Base-by-base conservation (phyloP, 2,797 vertebrate species). In the Allobates femoralis region DNA sequence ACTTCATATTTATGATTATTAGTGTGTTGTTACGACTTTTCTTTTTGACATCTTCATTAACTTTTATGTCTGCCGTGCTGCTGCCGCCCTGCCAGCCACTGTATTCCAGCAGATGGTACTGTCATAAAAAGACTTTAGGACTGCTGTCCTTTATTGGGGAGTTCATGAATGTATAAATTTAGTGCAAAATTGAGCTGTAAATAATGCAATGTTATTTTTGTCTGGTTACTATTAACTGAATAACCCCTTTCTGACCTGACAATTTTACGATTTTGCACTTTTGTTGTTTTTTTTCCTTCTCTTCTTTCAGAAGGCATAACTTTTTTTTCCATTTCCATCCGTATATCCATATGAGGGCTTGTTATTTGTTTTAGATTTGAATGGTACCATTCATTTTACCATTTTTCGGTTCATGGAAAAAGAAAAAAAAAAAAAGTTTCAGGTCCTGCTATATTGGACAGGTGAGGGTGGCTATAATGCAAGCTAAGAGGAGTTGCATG, bases 1-100 rank as follows among this genome's bases (percentile, higher is more conserved):
- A 71, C 88, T 78, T 12, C 46, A 0, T 90, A 85, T 89, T 93
- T 89, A 75, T 83, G 78, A 64, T 78, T 76, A 0, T 71, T 85
- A 89, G 88, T 81, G 67, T 64, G 23, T 71, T 21, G 41, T 84
- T 88, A 64, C 86, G 82, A 89, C 23, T 90, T 91, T 90, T 90
- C 81, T 82, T 82, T 85, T 71, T 82, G 75, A 90, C 23, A 7
- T 88, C 81, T 85, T 90, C 89, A 88, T 90, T 92, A 90, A 81
- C 71, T 86, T 83, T 34, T 85, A 85, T 58, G 37, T 86, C 46
- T 87, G 26, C 75, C 74, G 62, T 85, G 87, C 87, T 81, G 74
- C 28, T 3, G 18, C 89, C 85, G 86, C 64, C 53, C 84, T 87
- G 87, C 32, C 75, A 80, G 86, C 74, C 86, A 80, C 82, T 76